Percentiles rank a stretch among this genome's conserved stretches.
Evolutionary conservation across 2,888 invertebrate genomes (phyloP).

Genomic region (Cephonodes hylas): DNA sequence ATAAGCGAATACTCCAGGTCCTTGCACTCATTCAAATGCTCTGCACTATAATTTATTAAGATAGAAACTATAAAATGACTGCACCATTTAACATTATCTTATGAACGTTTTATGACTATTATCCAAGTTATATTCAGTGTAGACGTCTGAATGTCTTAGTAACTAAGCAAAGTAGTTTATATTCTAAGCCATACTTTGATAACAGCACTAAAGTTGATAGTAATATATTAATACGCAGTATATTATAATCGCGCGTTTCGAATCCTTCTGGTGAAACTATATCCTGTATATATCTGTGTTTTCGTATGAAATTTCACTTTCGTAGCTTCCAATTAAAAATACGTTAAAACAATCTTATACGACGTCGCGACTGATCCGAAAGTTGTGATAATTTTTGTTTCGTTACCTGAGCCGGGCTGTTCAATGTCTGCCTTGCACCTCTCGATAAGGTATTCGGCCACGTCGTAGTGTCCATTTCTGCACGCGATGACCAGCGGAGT

Average conservation of each 20-base stretch:
- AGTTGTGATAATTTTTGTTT: too few species aligned
- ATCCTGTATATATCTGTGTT: too few species aligned
- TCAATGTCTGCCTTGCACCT: conserved; percentile 95
- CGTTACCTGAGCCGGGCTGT: conserved; percentile 93
- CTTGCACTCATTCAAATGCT: neutral
- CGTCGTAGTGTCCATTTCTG: conserved; percentile 96
- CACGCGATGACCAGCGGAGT: conserved; percentile 97
- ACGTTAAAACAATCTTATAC: too few species aligned
- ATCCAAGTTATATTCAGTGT: neutral
- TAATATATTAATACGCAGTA: too few species aligned
- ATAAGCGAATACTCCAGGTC: too few species aligned
- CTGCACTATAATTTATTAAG: neutral
- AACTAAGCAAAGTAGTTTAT: neutral
- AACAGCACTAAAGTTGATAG: neutral
- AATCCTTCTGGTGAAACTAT: neutral
- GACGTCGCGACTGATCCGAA: too few species aligned
- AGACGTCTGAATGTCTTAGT: neutral
- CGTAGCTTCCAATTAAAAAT: too few species aligned
- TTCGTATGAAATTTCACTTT: too few species aligned
- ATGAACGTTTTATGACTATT: neutral
- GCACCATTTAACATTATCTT: neutral
- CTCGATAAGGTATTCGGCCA: conserved; percentile 96
- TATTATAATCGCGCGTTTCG: neutral
- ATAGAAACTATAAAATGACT: neutral
- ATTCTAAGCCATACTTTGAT: neutral